Evolutionary conservation across 1,140 invertebrate genomes (phyloP).

Genomic region (Chelonus insularis): DNA sequence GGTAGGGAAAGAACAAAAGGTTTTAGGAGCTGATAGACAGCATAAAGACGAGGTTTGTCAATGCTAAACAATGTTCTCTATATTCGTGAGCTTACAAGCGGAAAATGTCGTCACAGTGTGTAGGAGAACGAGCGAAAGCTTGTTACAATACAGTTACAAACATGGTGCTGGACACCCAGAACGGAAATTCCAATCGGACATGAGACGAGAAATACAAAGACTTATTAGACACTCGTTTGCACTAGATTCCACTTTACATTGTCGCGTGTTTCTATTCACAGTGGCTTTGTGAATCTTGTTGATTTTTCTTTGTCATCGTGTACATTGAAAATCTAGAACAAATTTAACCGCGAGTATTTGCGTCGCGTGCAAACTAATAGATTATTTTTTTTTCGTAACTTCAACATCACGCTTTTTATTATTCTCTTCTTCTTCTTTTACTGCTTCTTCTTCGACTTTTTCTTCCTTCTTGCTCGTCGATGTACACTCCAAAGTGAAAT

Average conservation of each 20-base stretch:
- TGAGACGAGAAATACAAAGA: constrained; percentile 5
- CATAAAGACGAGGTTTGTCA: background rate
- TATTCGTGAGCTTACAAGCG: background rate
- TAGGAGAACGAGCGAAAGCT: background rate
- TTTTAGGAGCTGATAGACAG: constrained; percentile 1
- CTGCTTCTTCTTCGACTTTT: too few species aligned
- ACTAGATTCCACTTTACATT: constrained; percentile 15
- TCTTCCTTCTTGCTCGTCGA: constrained; percentile 5
- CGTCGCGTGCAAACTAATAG: constrained; percentile 8
- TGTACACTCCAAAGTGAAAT: constrained; percentile 28
- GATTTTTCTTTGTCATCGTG: constrained; percentile 6
- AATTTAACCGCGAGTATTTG: constrained; percentile 9
- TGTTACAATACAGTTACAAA: too few species aligned
- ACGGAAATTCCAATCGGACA: constrained; percentile 20
- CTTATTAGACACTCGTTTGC: constrained; percentile 22
- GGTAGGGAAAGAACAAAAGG: too few species aligned
- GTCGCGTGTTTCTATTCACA: constrained; percentile 15
- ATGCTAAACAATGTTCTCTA: constrained; percentile 6
- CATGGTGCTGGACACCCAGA: constrained; percentile 2
- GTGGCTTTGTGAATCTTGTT: background rate
- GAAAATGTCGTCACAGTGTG: background rate
- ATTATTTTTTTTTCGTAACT: background rate
- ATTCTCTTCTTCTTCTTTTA: background rate
- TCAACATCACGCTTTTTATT: background rate
- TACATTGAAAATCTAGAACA: constrained; percentile 15